Evolutionary conservation across 1,140 invertebrate species (phyloP).

Genomic region (Leptoteleia sp.): DNA sequence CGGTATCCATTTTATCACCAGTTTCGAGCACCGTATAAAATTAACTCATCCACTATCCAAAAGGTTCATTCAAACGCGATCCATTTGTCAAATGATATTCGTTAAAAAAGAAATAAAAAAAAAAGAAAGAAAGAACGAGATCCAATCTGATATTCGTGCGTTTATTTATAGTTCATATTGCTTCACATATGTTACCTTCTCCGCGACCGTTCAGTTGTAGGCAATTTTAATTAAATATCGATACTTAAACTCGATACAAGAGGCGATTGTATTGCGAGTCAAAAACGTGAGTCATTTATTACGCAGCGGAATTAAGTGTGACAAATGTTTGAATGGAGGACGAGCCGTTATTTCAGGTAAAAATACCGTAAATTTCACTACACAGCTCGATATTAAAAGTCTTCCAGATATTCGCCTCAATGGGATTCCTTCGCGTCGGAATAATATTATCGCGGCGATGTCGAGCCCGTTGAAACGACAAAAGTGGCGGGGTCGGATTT

Average conservation of each 20-base stretch:
- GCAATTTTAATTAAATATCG: conserved; percentile 12
- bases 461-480: too few relatives aligned
- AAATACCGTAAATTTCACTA: conserved; percentile 45
- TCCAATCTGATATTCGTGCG: too few relatives aligned
- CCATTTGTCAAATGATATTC: too few relatives aligned
- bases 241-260: conserved; percentile 5
- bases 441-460: background rate
- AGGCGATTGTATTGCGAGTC: conserved; percentile 17
- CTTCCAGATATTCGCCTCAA: background rate
- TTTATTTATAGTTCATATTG: too few relatives aligned
- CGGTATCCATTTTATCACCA: background rate
- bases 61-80: background rate
- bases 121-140: too few relatives aligned
- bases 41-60: background rate
- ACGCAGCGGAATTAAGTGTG: conserved; percentile 45
- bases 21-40: background rate
- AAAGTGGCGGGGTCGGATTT: background rate
- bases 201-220: too few relatives aligned
- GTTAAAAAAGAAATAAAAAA: too few relatives aligned
- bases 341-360: conserved; percentile 54
- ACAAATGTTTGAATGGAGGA: conserved; percentile 54
- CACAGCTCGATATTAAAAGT: conserved; percentile 11
- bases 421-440: conserved; percentile 3
- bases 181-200: too few relatives aligned
- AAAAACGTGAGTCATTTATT: conserved; percentile 50